Evolutionary conservation across 64 coral and sea anemone species (phyloP), one percentile per base, ranked within the genome.

Genomic region (Actinia tenebrosa): DNA sequence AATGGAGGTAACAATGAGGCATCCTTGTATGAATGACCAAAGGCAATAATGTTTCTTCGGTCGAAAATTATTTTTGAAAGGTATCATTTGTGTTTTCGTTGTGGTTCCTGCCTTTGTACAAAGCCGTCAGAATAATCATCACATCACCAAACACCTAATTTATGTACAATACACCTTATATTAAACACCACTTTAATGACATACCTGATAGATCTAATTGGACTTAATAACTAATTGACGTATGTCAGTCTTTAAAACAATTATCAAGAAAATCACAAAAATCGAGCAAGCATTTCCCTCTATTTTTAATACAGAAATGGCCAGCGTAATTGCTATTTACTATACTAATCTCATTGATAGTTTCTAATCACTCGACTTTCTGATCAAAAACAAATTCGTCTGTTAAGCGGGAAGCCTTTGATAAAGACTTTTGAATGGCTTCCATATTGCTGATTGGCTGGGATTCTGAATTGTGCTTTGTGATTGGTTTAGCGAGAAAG

Each of bases 281-380:
- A 75, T 26, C 7, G 15, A 75, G 13, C 26, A 42, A 75, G 69
- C 22, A 75, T 75, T 43, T 75, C 14, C 69, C 69, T 75, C 69
- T 75, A 75, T 75, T 75, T 75, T 75, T 75, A 75, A 75, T 75
- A 75, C 69, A 75, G 69, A 75, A 30, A 30, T 75, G 25, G 27
- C 26, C 69, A 42, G 69, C 3, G 1, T 30, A 42, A 75, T 9
- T 75, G 25, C 14, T 9, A 66, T 66, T 75, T 37, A 42, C 69
- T 30, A 26, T 42, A 5, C 63, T 66, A 66, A 66, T 66, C 4
- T 66, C 1, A 66, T 6, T 66, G n/a, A 66, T 66, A 66, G 26
- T 25, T 72, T 72, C 22, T 27, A 75, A 75, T 75, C 25, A 15
- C 0, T 66, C 20, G 6, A 20, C 9, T 25, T 23, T 66, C 63